A percentile compares a stretch with the other conserved stretches of the same genome.
Evolutionary conservation across 2,113 vertebrate genomes (phyloP).

Genomic region (Coptodon bakossiorum): DNA sequence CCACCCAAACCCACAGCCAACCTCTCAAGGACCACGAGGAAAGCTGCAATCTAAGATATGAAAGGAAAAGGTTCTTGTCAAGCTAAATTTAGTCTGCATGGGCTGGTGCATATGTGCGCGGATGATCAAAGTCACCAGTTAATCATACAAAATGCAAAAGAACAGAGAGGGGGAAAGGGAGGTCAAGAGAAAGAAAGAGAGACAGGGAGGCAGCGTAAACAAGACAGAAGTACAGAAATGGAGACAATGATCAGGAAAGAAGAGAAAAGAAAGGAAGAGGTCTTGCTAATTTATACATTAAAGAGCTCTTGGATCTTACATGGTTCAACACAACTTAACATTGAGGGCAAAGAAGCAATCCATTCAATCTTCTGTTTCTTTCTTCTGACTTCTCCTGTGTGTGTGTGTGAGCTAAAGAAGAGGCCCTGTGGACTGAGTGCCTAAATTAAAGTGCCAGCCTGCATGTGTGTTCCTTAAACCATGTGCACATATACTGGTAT

Average conservation of each 20-base stretch:
- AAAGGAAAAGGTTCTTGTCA: slow-evolving; percentile 38
- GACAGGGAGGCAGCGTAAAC: slow-evolving; percentile 6
- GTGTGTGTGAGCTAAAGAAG: slow-evolving; percentile 28
- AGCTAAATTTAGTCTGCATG: slow-evolving; percentile 14
- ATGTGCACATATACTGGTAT: neutral
- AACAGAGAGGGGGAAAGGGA: slow-evolving; percentile 8
- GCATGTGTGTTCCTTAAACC: neutral
- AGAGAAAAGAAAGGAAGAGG: slow-evolving; percentile 29
- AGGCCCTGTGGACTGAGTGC: neutral
- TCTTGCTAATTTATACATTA: slow-evolving; percentile 62
- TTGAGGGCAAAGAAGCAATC: slow-evolving; percentile 45
- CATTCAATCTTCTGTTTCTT: slow-evolving; percentile 53
- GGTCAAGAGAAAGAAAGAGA: neutral
- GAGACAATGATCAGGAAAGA: slow-evolving; percentile 27
- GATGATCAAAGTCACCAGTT: slow-evolving; percentile 59
- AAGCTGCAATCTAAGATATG: slow-evolving; percentile 7
- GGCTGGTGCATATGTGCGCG: neutral
- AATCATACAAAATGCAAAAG: slow-evolving; percentile 53
- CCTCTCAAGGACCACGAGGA: neutral
- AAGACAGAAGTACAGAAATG: slow-evolving; percentile 21
- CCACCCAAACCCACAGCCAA: neutral
- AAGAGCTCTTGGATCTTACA: slow-evolving; percentile 54
- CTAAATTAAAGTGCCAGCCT: neutral
- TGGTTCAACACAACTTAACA: slow-evolving; percentile 50
- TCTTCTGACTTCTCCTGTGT: slow-evolving; percentile 33